Percentiles rank a stretch among this genome's conserved stretches.
Conservation (phyloP, 2,797 vertebrate species). For the Eptatretus atami region DNA sequence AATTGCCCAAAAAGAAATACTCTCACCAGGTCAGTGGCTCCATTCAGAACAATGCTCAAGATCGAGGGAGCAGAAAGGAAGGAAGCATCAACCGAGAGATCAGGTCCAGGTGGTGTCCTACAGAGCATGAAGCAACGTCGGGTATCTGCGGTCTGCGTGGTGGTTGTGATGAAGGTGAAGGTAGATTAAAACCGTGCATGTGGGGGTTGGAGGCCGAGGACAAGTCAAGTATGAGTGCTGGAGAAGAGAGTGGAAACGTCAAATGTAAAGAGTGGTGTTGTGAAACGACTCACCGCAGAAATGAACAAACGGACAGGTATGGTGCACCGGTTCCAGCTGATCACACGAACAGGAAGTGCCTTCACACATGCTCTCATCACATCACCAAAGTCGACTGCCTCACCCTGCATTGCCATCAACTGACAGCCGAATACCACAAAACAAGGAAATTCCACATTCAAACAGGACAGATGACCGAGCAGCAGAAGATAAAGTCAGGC, state of each 20-base stretch:
- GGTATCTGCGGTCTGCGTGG: constrained; percentile 34
- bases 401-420: constrained; percentile 31
- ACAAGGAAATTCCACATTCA: not conserved
- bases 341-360: constrained; percentile 41
- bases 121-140: constrained; percentile 75
- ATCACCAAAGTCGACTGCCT: constrained; percentile 56
- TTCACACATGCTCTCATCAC: constrained; percentile 32
- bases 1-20: not conserved
- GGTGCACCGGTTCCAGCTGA: constrained; percentile 44
- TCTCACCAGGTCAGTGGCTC: not conserved
- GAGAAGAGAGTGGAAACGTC: too few species aligned
- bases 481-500: too few species aligned
- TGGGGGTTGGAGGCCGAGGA: too few species aligned
- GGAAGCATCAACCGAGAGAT: too few species aligned
- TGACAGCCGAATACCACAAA: constrained; percentile 12
- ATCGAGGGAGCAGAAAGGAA: constrained; percentile 27
- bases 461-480: not conserved
- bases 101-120: constrained; percentile 20
- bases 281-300: constrained; percentile 34
- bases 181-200: too few species aligned
- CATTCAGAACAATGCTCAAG: constrained; percentile 49
- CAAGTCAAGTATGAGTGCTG: too few species aligned
- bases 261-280: too few species aligned
- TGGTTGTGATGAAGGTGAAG: too few species aligned
- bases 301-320: constrained; percentile 60